Conservation (phyloP, 2,113 vertebrate genomes). For the Microcebus murinus region DNA sequence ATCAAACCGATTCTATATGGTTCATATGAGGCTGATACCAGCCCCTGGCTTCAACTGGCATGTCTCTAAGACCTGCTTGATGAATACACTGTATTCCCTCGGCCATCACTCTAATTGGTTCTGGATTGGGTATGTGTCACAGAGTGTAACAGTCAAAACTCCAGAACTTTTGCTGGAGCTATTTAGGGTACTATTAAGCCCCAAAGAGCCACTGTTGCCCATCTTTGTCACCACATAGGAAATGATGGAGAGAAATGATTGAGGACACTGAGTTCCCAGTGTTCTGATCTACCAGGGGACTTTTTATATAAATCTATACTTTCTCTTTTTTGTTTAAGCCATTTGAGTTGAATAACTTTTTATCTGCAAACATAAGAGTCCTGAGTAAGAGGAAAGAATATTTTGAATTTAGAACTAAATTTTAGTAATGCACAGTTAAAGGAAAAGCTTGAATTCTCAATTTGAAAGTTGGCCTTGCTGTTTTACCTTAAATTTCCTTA, state of each 20-base stretch:
- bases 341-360: background rate
- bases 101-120: background rate
- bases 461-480: background rate
- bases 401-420: slow-evolving; percentile 18
- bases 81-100: background rate
- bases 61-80: background rate
- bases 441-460: background rate
- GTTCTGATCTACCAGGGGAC: background rate
- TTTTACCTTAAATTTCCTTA: slow-evolving; percentile 15
- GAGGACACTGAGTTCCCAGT: background rate
- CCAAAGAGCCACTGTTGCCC: background rate
- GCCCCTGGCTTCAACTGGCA: background rate
- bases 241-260: background rate
- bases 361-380: background rate
- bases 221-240: background rate
- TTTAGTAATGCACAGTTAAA: background rate
- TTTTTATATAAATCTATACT: background rate
- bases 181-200: background rate
- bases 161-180: background rate
- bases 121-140: background rate
- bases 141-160: background rate
- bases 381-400: background rate
- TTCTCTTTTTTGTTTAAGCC: background rate
- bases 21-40: background rate
- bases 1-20: background rate